A percentile compares a stretch with the other conserved stretches of the same genome.
These are phyloP conservation scores for Trichopoda pennipes DNA, from an alignment of 2,888 invertebrate species.

Conservation along the genomic window DNA sequence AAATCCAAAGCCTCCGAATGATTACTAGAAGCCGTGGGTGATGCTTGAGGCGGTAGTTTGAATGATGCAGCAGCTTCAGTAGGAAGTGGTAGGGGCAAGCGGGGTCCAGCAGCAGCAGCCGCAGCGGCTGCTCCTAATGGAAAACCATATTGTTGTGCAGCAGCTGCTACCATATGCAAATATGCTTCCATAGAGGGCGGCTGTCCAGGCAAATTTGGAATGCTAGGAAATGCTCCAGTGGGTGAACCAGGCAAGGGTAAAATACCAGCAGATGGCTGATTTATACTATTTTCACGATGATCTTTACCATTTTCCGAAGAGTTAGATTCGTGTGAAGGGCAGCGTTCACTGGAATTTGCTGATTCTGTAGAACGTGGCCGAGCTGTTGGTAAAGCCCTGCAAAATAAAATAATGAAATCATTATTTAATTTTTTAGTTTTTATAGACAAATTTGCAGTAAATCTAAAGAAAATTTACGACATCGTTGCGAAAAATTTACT, in stretches of 20 bases:
- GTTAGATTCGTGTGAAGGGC: constrained; percentile 89
- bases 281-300: constrained; percentile 73
- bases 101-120: constrained; percentile 74
- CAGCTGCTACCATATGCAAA: constrained; percentile 86
- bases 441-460: constrained; percentile 42
- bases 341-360: constrained; percentile 84
- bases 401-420: constrained; percentile 56
- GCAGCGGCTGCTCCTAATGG: constrained; percentile 83
- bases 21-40: constrained; percentile 82
- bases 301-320: constrained; percentile 84
- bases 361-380: constrained; percentile 80
- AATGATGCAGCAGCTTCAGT: constrained; percentile 85
- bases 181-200: constrained; percentile 93
- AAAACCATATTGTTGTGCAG: constrained; percentile 88
- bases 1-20: constrained; percentile 89
- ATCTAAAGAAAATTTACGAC: constrained; percentile 36
- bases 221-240: constrained; percentile 77
- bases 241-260: constrained; percentile 68
- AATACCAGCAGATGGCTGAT: constrained; percentile 66
- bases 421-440: background rate
- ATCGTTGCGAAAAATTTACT: constrained; percentile 34
- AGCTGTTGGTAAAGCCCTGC: constrained; percentile 78
- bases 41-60: constrained; percentile 80
- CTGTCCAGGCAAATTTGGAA: constrained; percentile 83
- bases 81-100: constrained; percentile 84